Evolutionary conservation across 1,140 invertebrate genomes (phyloP).

Genomic region (Drosophila rhopaloa): DNA sequence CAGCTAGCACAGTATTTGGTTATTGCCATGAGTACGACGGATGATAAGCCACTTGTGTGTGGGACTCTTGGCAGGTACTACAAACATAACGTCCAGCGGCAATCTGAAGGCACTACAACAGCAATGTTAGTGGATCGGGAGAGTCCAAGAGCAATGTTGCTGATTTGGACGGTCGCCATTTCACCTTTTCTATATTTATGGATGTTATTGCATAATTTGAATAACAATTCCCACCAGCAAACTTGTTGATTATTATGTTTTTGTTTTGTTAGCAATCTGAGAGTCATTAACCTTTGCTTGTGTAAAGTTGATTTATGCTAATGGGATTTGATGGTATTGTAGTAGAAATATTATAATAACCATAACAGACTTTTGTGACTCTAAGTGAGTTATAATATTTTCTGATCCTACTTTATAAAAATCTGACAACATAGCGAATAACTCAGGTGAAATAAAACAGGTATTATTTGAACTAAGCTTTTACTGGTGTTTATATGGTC

Average conservation of each 20-base stretch:
- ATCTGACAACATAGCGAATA: background rate
- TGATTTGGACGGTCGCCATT: constrained; percentile 16
- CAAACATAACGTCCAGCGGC: constrained; percentile 4
- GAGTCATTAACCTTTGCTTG: constrained; percentile 26
- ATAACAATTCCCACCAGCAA: constrained; percentile 39
- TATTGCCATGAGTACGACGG: constrained; percentile 4
- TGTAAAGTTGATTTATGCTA: constrained; percentile 7
- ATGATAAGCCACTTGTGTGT: constrained; percentile 34
- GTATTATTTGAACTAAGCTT: background rate
- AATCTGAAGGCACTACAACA: constrained; percentile 13
- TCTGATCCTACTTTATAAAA: background rate
- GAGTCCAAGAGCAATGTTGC: constrained; percentile 8
- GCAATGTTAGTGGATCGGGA: constrained; percentile 1
- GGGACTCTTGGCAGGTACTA: constrained; percentile 10
- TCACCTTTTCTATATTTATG: constrained; percentile 43
- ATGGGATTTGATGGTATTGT: background rate
- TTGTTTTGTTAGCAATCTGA: constrained; percentile 9
- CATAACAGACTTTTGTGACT: too few relatives aligned
- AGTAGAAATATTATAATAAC: background rate
- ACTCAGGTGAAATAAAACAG: constrained; percentile 7
- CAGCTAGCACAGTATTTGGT: constrained; percentile 25
- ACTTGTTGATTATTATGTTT: constrained; percentile 12
- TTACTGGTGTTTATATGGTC: background rate
- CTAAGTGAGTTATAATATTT: too few relatives aligned
- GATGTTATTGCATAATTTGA: constrained; percentile 43